Evolutionary conservation across 2,797 vertebrate species (phyloP).

Genomic region (Pangasius larnaudii): DNA sequence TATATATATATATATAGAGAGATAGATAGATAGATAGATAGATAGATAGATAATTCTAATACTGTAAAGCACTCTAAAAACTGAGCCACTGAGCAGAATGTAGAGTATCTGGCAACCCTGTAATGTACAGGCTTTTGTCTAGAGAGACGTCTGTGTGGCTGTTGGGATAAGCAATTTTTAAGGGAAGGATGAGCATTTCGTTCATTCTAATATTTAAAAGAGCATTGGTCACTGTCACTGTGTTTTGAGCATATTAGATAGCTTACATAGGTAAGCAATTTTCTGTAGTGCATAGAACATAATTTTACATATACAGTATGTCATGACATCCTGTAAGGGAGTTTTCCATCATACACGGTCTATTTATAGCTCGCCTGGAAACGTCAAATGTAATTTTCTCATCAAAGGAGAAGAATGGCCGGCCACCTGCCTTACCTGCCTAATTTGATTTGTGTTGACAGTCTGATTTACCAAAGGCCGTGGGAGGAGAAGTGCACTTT

Average conservation of each 20-base stretch:
- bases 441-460: constrained; percentile 63
- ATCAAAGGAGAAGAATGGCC: constrained; percentile 56
- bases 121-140: not conserved
- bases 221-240: not conserved
- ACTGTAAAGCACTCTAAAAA: too few species aligned
- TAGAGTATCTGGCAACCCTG: not conserved
- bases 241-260: not conserved
- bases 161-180: not conserved
- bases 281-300: not conserved
- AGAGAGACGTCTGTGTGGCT: not conserved
- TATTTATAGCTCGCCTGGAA: constrained; percentile 63
- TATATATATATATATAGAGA: too few species aligned
- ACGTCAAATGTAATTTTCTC: constrained; percentile 59
- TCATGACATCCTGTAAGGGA: constrained; percentile 4
- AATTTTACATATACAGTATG: not conserved
- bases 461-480: constrained; percentile 56
- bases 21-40: too few species aligned
- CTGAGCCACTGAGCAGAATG: not conserved
- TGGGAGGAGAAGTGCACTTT: constrained; percentile 49
- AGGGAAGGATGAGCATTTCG: not conserved
- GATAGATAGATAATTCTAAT: too few species aligned
- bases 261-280: not conserved
- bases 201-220: not conserved
- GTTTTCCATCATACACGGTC: constrained; percentile 32
- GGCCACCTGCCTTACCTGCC: constrained; percentile 55